A percentile compares a stretch with the other conserved stretches of the same genome.
Conservation (phyloP, 2,888 invertebrate species). For the Drosophila pegasa region DNA sequence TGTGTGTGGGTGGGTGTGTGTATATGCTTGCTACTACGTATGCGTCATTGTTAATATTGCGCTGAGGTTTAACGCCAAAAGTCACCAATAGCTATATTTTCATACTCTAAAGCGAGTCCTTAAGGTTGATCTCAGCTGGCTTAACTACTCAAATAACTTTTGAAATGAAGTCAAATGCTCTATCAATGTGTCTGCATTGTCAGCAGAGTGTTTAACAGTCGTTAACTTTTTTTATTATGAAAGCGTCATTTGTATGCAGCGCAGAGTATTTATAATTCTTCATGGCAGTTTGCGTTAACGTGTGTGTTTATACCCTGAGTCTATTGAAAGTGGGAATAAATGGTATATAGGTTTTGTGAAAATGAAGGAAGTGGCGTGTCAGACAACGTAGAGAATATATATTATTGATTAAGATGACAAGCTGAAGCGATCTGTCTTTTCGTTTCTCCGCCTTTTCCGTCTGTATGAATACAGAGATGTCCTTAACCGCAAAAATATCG, state of each 20-base stretch:
- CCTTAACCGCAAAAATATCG: too few species aligned
- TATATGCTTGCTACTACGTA: conserved; percentile 28
- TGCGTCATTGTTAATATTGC: conserved; percentile 75
- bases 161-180: not conserved
- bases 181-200: not conserved
- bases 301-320: too few species aligned
- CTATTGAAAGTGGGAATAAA: too few species aligned
- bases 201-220: not conserved
- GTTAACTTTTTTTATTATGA: not conserved
- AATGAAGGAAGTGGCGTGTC: too few species aligned
- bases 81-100: conserved; percentile 51
- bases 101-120: not conserved
- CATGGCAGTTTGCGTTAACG: not conserved
- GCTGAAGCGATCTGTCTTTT: too few species aligned
- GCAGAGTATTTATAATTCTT: conserved; percentile 18
- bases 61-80: conserved; percentile 74
- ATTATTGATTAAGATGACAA: too few species aligned
- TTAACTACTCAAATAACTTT: not conserved
- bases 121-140: not conserved
- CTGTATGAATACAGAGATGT: too few species aligned
- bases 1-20: conserved; percentile 8
- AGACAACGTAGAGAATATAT: too few species aligned
- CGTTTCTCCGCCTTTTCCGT: too few species aligned
- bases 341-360: too few species aligned
- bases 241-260: not conserved